Base-by-base conservation (phyloP, 2,113 vertebrate species). In the Xyrauchen texanus region DNA sequence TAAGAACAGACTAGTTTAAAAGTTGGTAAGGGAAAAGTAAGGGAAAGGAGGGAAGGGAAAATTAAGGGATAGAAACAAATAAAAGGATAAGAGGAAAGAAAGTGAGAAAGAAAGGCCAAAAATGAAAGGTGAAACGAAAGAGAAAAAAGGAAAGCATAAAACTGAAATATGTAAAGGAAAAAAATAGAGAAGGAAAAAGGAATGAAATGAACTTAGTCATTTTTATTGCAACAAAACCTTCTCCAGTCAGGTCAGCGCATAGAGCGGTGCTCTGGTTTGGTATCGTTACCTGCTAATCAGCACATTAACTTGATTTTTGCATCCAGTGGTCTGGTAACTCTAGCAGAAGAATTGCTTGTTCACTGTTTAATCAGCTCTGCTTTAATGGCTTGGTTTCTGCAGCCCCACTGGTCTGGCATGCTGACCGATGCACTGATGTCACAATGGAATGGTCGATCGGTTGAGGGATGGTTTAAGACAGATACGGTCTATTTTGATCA, bases 221-320 rank as follows among this genome's bases (percentile, higher is more conserved):
- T 10, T 21, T 2, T 34, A 34, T 34, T 34, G 3, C 21, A 34
- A 34, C 21, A 34, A 34, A 34, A 34, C 21, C 21, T 34, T 34
- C 21, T 34, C 15, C 49, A 2, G 51, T 16, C 58, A 11, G 47
- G 15, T 65, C 58, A 11, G 42, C 53, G 7, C 53, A 15, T 12
- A 49, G n/a, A 49, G 8, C 4, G 53, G 16, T 42, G 61, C 57
- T 15, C 10, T 63, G 46, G 12, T 47, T 72, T 67, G 66, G 21
- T 61, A 81, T 79, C 76, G 9, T 83, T 83, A 70, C 58, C 71
- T 61, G 15, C 11, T 79, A 65, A 76, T 71, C 71, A 79, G 45
- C 49, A 71, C 75, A 84, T 74, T 5, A 76, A 67, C 15, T 55
- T 9, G 55, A 15, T 45, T 16, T 62, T 68, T 63, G 44, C 45